These are phyloP conservation scores for Helogale parvula DNA, from an alignment of 2,113 vertebrate species.

Conservation along the genomic window DNA sequence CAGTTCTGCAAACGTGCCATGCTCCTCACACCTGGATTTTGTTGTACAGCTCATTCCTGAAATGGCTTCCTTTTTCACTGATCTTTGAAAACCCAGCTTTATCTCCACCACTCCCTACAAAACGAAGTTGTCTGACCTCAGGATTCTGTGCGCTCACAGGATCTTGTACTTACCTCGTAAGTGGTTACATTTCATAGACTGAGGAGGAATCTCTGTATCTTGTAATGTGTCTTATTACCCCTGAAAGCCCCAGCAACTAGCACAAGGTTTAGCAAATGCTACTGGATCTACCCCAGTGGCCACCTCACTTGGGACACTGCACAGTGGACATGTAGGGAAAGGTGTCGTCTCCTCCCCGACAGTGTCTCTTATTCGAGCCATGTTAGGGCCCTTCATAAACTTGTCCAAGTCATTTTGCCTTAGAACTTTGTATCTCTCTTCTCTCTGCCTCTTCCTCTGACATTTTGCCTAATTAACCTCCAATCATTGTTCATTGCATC, in stretches of 20 bases:
- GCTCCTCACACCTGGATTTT: background rate
- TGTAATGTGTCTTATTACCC: background rate
- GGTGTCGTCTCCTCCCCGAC: background rate
- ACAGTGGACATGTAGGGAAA: background rate
- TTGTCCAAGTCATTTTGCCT: background rate
- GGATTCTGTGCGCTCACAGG: background rate
- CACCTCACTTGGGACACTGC: background rate
- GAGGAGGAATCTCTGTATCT: background rate
- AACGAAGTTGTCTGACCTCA: background rate
- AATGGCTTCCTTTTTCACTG: background rate
- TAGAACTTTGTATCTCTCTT: background rate
- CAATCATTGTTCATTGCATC: background rate
- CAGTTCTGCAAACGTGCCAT: background rate
- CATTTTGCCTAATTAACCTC: background rate
- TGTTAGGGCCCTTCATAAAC: background rate
- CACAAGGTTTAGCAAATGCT: background rate
- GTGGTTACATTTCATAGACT: background rate
- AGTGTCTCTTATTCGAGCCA: background rate
- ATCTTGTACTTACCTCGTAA: background rate
- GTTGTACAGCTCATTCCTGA: background rate
- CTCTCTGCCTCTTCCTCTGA: background rate
- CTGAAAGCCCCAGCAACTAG: background rate
- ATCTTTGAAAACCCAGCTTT: background rate
- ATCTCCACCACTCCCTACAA: background rate
- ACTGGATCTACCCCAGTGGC: too few species aligned